Base-by-base conservation (phyloP, 2,113 vertebrate species). In the Cyanoderma ruficeps region DNA sequence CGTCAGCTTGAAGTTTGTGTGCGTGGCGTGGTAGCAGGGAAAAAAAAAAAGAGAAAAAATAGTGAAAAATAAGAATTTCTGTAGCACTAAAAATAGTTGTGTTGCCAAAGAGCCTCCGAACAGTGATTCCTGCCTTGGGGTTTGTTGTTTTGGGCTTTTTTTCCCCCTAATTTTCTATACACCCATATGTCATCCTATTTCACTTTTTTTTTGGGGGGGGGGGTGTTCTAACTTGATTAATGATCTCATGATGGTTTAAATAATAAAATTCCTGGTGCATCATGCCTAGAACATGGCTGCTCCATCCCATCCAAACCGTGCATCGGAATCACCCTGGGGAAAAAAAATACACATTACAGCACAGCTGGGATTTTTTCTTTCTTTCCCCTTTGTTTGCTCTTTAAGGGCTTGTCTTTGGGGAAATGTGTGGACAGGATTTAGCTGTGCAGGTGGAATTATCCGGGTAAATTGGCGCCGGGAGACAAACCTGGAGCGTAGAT, bases 101-200 rank as follows among this genome's bases (percentile, higher is more conserved):
- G 50, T 23, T 50, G n/a, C 23, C 2, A 3, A 12, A 46, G 30
- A 39, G 46, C 39, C 47, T 64, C 33, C 15, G 57, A 21, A 2
- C 23, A 6, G 57, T 2, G 57, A 6, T 72, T 53, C 65, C 20
- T 59, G 31, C 14, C 1, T 21, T 37, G 20, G 23, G 60, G 5
- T 33, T 27, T 41, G 2, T 24, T 28, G 33, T 16, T 33, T 41
- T 2, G 56, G 30, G 30, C n/a, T 37, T 81, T 71, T 65, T 42
- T 33, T 1, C 2, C 2, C 15, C 25, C 17, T 3, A 3, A 2
- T 65, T 72, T 3, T 0, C 10, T 24, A 0, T 4, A 0, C 7
- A 2, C 5, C 11, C 2, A 0, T 25, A 3, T 83, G 74, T 55
- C 33, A 30, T 7, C 0, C 4, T 21, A 3, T 20, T 57, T 53